Evolutionary conservation across 2,113 vertebrate species (phyloP).

Genomic region (Caranx ignobilis): DNA sequence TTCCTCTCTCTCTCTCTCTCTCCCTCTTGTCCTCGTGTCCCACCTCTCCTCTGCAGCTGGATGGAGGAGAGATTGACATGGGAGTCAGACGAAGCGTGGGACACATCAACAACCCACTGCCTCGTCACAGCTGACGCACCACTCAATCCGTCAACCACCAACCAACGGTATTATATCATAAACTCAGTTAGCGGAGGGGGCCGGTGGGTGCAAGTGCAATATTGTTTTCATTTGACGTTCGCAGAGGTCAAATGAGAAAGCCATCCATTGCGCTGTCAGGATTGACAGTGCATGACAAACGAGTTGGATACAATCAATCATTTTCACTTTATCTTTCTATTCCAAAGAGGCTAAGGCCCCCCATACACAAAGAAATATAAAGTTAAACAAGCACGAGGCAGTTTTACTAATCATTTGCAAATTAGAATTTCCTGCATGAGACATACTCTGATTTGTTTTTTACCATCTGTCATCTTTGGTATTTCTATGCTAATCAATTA

Average conservation of each 20-base stretch:
- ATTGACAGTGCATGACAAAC: conserved; percentile 63
- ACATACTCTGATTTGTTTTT: not conserved
- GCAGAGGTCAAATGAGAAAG: conserved; percentile 71
- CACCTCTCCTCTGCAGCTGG: conserved; percentile 27
- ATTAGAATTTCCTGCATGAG: conserved; percentile 12
- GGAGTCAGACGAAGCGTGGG: conserved; percentile 62
- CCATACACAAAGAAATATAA: conserved; percentile 14
- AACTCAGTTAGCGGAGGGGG: conserved; percentile 58
- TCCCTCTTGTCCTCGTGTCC: not conserved
- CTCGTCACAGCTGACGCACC: conserved; percentile 63
- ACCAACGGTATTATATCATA: conserved; percentile 56
- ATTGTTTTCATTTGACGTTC: conserved; percentile 69
- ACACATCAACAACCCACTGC: conserved; percentile 55
- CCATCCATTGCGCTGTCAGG: conserved; percentile 71
- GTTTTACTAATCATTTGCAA: conserved; percentile 42
- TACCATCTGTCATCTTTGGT: conserved; percentile 11
- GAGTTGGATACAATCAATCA: conserved; percentile 66
- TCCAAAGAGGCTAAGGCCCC: conserved; percentile 26
- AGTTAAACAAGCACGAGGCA: conserved; percentile 26
- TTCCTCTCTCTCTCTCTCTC: not conserved
- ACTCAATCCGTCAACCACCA: conserved; percentile 71
- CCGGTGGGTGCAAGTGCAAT: conserved; percentile 57
- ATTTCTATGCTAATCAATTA: conserved; percentile 4
- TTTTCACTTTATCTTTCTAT: conserved; percentile 68
- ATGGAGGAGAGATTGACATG: conserved; percentile 51